Conservation (phyloP, 1,140 invertebrate species). For the Zelostemma sp. region DNA sequence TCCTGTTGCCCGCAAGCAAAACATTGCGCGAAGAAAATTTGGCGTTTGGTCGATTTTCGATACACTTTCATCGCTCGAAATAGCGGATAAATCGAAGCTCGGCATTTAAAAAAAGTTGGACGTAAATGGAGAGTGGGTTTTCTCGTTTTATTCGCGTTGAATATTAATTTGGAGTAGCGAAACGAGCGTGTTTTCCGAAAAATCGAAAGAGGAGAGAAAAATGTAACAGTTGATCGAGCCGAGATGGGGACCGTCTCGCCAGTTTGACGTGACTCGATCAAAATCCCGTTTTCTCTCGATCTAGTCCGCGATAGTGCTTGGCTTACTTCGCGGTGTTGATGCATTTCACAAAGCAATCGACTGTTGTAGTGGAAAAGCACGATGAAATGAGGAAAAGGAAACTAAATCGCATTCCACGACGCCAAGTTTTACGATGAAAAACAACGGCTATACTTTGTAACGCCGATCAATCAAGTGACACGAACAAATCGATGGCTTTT, state of each 20-base stretch:
- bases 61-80: no score
- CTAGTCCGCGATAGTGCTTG: conserved; percentile 43
- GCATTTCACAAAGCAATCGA: conserved; percentile 35
- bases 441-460: no score
- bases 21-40: not conserved
- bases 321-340: conserved; percentile 40
- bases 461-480: no score
- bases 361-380: conserved; percentile 32
- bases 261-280: conserved; percentile 37
- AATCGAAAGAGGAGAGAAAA: not conserved
- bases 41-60: not conserved
- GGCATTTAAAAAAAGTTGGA: no score
- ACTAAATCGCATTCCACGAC: no score
- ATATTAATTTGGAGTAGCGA: no score
- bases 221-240: conserved; percentile 2
- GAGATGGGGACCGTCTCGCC: conserved; percentile 23
- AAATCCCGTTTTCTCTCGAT: conserved; percentile 45
- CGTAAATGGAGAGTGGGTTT: not conserved
- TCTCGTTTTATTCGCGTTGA: no score
- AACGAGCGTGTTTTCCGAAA: not conserved
- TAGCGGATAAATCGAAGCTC: no score
- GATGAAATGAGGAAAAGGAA: conserved; percentile 23
- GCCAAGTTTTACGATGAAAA: no score
- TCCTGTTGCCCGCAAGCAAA: conserved; percentile 1
- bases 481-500: no score